Evolutionary conservation across 2,888 invertebrate genomes (phyloP).

Genomic region (Alsophila aescularia): DNA sequence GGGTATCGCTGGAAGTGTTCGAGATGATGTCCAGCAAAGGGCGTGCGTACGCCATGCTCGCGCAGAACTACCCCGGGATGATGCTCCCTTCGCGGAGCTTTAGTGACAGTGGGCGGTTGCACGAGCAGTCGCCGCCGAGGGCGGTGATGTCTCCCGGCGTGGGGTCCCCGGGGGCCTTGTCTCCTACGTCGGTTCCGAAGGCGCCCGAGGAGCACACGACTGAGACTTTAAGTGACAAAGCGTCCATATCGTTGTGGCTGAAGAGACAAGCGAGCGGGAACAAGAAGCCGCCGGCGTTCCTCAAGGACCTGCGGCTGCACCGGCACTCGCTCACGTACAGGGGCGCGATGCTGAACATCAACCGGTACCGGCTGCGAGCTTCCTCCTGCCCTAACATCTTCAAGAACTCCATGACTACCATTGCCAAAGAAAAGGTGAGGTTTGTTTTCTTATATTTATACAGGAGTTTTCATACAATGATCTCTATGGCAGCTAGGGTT

Average conservation of each 20-base stretch:
- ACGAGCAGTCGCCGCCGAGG: conserved; percentile 71
- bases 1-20: conserved; percentile 90
- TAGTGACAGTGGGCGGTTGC: conserved; percentile 84
- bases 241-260: conserved; percentile 84
- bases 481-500: too few species aligned
- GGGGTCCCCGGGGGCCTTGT: conserved; percentile 55
- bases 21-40: conserved; percentile 88
- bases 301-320: conserved; percentile 90
- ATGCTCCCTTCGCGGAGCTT: conserved; percentile 89
- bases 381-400: conserved; percentile 96
- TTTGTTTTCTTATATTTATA: not conserved
- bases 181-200: conserved; percentile 55
- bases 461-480: too few species aligned
- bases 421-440: conserved; percentile 89
- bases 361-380: conserved; percentile 90
- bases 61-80: conserved; percentile 90
- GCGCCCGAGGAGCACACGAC: conserved; percentile 46
- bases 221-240: conserved; percentile 66
- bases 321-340: conserved; percentile 92
- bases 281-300: conserved; percentile 86
- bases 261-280: conserved; percentile 77
- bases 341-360: conserved; percentile 94
- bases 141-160: conserved; percentile 60
- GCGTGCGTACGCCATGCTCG: conserved; percentile 88
- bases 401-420: conserved; percentile 93